Conservation (phyloP, 2,888 invertebrate genomes). For the Cryptophagus acutangulus region DNA sequence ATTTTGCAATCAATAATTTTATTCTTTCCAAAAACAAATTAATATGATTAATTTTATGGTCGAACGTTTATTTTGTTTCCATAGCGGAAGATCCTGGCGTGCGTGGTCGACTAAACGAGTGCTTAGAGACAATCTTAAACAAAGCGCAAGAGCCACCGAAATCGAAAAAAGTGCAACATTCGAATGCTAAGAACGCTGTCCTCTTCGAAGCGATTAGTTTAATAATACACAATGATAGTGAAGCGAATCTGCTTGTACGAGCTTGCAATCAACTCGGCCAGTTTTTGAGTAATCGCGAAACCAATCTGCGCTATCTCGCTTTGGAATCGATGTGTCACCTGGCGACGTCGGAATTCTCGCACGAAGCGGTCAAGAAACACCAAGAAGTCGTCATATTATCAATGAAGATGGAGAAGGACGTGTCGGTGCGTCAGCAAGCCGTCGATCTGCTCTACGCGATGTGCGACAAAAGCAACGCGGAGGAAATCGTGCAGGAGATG, state of each 20-base stretch:
- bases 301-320: slow-evolving; percentile 95
- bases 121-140: slow-evolving; percentile 95
- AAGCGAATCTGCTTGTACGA: slow-evolving; percentile 92
- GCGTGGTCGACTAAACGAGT: slow-evolving; percentile 92
- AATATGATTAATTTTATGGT: too few relatives aligned
- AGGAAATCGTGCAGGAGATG: slow-evolving; percentile 99
- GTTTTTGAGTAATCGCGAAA: slow-evolving; percentile 95
- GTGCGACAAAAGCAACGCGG: slow-evolving; percentile 99
- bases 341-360: slow-evolving; percentile 98
- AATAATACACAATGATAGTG: slow-evolving; percentile 98
- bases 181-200: slow-evolving; percentile 99
- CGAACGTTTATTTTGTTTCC: slow-evolving; percentile 1
- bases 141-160: slow-evolving; percentile 99
- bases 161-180: slow-evolving; percentile 99
- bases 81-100: slow-evolving; percentile 92
- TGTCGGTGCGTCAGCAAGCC: slow-evolving; percentile 95
- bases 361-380: slow-evolving; percentile 99
- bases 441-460: slow-evolving; percentile 98
- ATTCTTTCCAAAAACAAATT: too few relatives aligned
- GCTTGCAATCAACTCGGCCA: slow-evolving; percentile 99
- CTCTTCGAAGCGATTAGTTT: slow-evolving; percentile 99
- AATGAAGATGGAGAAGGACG: slow-evolving; percentile 99
- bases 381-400: slow-evolving; percentile 98
- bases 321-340: slow-evolving; percentile 99
- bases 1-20: too few relatives aligned